phyloP scores from a whole-genome alignment of 92 coral and sea anemone species.

The Parazoanthus swiftii region DNA sequence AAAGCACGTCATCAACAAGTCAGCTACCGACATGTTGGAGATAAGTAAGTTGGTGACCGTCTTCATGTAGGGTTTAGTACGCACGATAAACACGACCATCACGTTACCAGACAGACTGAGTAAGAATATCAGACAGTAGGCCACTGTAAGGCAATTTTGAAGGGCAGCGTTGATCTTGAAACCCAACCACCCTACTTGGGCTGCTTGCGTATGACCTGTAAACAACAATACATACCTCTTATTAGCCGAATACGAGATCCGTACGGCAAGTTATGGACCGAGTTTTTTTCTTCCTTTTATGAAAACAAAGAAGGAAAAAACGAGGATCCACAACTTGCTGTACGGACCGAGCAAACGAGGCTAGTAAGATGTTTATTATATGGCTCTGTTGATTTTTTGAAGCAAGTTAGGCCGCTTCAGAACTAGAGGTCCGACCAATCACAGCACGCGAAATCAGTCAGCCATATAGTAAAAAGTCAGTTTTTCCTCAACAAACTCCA shows the following conservation, averaged over 20 bases:
- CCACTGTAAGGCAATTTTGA: neutral
- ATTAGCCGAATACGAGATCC: too few relatives aligned
- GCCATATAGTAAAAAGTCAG: neutral
- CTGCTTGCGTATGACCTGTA: neutral
- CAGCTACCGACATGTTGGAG: slow-evolving; percentile 81
- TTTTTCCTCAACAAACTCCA: neutral
- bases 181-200: neutral
- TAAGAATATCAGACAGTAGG: slow-evolving; percentile 54
- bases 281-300: too few relatives aligned
- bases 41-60: slow-evolving; percentile 72
- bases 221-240: neutral
- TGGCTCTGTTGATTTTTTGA: too few relatives aligned
- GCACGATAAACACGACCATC: slow-evolving; percentile 62
- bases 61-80: slow-evolving; percentile 62
- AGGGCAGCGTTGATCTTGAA: neutral
- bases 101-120: slow-evolving; percentile 62
- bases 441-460: too few relatives aligned
- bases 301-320: too few relatives aligned
- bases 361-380: too few relatives aligned
- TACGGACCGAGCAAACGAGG: too few relatives aligned
- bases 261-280: too few relatives aligned
- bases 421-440: too few relatives aligned
- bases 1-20: slow-evolving; percentile 68
- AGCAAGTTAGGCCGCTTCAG: too few relatives aligned
- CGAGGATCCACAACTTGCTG: too few relatives aligned